Conservation (phyloP, 2,888 invertebrate genomes). For the Caenorhabditis sinica region DNA sequence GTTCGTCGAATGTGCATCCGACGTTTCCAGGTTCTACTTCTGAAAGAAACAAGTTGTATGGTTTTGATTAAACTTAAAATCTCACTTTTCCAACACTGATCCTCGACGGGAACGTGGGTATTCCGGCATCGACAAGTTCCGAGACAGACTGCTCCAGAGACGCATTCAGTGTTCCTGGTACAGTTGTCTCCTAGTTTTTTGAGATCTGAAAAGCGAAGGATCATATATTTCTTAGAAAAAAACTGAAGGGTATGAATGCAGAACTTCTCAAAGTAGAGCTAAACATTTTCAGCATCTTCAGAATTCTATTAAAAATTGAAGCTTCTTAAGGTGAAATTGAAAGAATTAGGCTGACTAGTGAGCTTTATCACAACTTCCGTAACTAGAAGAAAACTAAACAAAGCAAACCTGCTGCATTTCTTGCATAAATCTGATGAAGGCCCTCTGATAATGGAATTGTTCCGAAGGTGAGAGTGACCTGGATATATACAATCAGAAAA, state of each 20-base stretch:
- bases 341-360: too few relatives aligned
- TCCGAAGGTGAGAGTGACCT: slow-evolving; percentile 34
- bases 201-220: slow-evolving; percentile 48
- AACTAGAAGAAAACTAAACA: too few relatives aligned
- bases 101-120: slow-evolving; percentile 72
- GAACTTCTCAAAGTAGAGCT: too few relatives aligned
- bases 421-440: slow-evolving; percentile 58
- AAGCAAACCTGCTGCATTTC: slow-evolving; percentile 52
- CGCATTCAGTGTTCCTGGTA: slow-evolving; percentile 73
- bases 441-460: slow-evolving; percentile 64
- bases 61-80: too few relatives aligned
- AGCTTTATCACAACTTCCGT: too few relatives aligned
- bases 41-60: slow-evolving; percentile 36
- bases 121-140: slow-evolving; percentile 73
- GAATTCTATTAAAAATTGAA: too few relatives aligned
- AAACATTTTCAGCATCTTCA: too few relatives aligned
- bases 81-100: slow-evolving; percentile 79
- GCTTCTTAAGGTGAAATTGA: too few relatives aligned
- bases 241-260: too few relatives aligned
- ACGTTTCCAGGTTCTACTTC: slow-evolving; percentile 77
- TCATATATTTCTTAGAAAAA: too few relatives aligned
- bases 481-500: slow-evolving; percentile 11
- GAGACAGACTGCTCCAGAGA: slow-evolving; percentile 75
- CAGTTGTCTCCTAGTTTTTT: slow-evolving; percentile 71
- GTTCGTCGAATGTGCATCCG: slow-evolving; percentile 79